Conservation (phyloP, 2,888 invertebrate species). For the Suillia variegata region DNA sequence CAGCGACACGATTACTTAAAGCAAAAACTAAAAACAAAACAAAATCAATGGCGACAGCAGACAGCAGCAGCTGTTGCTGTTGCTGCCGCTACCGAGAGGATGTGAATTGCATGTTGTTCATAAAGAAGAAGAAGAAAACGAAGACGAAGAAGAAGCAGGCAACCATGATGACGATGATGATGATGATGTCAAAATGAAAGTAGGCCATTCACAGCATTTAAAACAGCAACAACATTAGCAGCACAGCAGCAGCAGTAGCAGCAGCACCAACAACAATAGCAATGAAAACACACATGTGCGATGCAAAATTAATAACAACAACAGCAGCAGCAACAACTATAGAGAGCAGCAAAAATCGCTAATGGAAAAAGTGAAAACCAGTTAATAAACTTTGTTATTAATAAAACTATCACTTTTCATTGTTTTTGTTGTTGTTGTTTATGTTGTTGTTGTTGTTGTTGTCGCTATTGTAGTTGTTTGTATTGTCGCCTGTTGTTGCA, state of each 20-base stretch:
- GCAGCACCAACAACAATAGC: not conserved
- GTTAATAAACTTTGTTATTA: not conserved
- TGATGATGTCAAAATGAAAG: conserved; percentile 30
- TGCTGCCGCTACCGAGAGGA: not conserved
- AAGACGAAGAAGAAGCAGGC: conserved; percentile 10
- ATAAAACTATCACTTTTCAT: not conserved
- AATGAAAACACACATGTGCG: not conserved
- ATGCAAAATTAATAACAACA: not conserved
- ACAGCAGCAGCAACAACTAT: not conserved
- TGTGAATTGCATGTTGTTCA: not conserved
- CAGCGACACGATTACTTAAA: too few species aligned
- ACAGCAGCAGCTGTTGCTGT: not conserved
- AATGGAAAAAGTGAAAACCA: conserved; percentile 4
- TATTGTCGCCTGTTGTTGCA: too few species aligned
- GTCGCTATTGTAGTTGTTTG: too few species aligned
- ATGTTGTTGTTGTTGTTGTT: not conserved
- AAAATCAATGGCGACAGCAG: too few species aligned
- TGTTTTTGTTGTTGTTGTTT: not conserved
- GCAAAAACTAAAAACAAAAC: too few species aligned
- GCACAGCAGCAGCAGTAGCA: not conserved
- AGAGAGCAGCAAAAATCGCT: not conserved
- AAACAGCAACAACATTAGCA: not conserved
- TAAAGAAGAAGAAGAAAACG: too few species aligned
- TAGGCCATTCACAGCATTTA: conserved; percentile 29
- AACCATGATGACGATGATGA: not conserved